Base-by-base conservation (phyloP, 2,113 vertebrate species). In the Chionodraco myersi region DNA sequence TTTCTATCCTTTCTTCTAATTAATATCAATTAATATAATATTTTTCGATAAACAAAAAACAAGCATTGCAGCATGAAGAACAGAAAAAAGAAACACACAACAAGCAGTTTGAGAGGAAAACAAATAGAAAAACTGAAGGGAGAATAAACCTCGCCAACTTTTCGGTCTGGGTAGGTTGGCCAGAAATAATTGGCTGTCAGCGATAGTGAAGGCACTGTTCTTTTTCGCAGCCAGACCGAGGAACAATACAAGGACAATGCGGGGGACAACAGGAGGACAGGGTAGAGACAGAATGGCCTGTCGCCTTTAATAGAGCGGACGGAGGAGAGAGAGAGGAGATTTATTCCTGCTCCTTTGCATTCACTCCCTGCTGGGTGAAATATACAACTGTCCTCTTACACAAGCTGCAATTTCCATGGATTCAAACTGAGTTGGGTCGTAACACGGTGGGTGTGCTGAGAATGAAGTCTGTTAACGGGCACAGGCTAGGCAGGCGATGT, bases 151-250 rank as follows among this genome's bases (percentile, higher is more conserved):
- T 57, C 75, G 85, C 78, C 87, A 91, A 88, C 79, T 86, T 89
- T 86, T 91, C 58, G 58, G 91, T 88, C 83, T 89, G 85, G 90
- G 85, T 91, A 91, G 87, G 85, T 88, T 94, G 93, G 90, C 84
- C 89, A 92, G 85, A 91, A 93, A 94, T 93, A 94, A 93, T 94
- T 94, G 92, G 91, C 88, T 94, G 92, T 92, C 91, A 93, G 79
- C 84, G 67, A 80, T 79, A 66, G 83, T 88, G 88, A 91, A 86
- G 85, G 85, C 82, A 54, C 80, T 68, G 89, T 90, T 90, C 79
- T 91, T 88, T 90, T 89, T 88, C 86, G 69, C 70, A 88, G 88
- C 75, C 82, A 82, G 76, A 74, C 72, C 7, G 72, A 84, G 83
- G 79, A 92, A 86, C 83, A 89, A 84, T 81, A 80, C 87, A 90